Percentiles rank a stretch among this genome's conserved stretches.
Conservation (phyloP, 2,113 vertebrate genomes). For the Chloropsis hardwickii region DNA sequence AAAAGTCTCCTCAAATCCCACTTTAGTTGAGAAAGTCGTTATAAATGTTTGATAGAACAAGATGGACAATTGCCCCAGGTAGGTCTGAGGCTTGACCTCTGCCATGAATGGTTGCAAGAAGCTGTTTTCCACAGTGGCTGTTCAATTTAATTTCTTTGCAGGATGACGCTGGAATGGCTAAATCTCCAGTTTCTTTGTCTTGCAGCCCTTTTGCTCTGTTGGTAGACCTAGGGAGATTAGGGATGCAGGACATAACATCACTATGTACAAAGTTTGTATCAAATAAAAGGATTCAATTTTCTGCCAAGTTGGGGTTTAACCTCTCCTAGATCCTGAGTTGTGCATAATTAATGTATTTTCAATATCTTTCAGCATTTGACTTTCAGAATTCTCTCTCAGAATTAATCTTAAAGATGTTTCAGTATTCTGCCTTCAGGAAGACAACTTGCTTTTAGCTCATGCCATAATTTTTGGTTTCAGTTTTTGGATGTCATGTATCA, state of each 20-base stretch:
- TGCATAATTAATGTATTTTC: conserved; percentile 69
- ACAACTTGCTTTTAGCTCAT: conserved; percentile 44
- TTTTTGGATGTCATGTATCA: conserved; percentile 57
- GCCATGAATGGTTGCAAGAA: neutral
- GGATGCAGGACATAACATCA: conserved; percentile 45
- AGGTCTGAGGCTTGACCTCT: conserved; percentile 42
- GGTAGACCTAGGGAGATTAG: conserved; percentile 41
- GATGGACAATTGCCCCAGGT: conserved; percentile 45
- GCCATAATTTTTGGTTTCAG: conserved; percentile 53
- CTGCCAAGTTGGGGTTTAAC: conserved; percentile 66
- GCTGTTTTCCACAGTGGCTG: neutral
- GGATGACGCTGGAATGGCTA: neutral
- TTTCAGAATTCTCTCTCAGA: conserved; percentile 59
- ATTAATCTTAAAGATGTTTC: conserved; percentile 68
- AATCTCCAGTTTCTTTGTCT: conserved; percentile 17
- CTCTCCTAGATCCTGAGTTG: conserved; percentile 55
- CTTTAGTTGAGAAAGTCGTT: conserved; percentile 4
- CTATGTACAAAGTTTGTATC: conserved; percentile 48
- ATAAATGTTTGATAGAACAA: conserved; percentile 35
- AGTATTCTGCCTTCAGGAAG: conserved; percentile 53
- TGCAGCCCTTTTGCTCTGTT: neutral
- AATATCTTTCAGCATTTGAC: conserved; percentile 65
- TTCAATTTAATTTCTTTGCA: conserved; percentile 31
- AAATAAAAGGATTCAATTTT: conserved; percentile 67
- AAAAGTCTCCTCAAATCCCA: conserved; percentile 9